Evolutionary conservation across 2,888 invertebrate genomes (phyloP), one percentile per base, ranked within the genome.

Genomic region (Nymphalis urticae): DNA sequence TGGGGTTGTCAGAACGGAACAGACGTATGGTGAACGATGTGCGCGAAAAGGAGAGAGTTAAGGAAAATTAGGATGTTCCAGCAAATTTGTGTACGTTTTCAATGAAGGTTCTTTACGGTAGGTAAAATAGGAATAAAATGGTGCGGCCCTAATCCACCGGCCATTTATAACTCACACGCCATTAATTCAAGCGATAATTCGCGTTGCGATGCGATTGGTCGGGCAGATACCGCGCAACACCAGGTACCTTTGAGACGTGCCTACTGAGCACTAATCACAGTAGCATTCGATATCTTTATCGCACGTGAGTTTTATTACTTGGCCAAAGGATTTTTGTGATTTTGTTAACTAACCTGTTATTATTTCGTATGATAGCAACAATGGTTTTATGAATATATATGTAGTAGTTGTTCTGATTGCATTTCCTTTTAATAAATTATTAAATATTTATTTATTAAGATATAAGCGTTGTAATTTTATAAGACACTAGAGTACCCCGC

Each of bases 101-200:
- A 92, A 92, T 92, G 90, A 91, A 90, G 86, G 88, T 87, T 89
- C 89, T 90, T 92, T 86, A 88, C 87, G 87, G 90, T 90, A 91
- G 91, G 91, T 90, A 91, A 91, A 91, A 90, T 90, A 90, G 91
- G 90, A 91, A 91, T 89, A 90, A 92, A 92, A 90, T 83, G 90
- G 90, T 89, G 90, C 86, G 87, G 74, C 81, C 88, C 86, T 92
- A 92, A 92, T 92, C 92, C 89, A 77, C 76, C 85, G 85, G 89
- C 90, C 92, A 92, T 92, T 92, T 92, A 92, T 92, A 92, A 90
- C 90, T 92, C 86, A 91, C 92, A 92, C 90, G 87, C 90, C 92
- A 92, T 92, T 92, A 92, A 92, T 91, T 92, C 89, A 89, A 89
- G 88, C 87, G 90, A 92, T 92, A 92, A 91, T 90, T 90, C 84